Base-by-base conservation (phyloP, 2,113 vertebrate species). In the Corythornis vintsioides region DNA sequence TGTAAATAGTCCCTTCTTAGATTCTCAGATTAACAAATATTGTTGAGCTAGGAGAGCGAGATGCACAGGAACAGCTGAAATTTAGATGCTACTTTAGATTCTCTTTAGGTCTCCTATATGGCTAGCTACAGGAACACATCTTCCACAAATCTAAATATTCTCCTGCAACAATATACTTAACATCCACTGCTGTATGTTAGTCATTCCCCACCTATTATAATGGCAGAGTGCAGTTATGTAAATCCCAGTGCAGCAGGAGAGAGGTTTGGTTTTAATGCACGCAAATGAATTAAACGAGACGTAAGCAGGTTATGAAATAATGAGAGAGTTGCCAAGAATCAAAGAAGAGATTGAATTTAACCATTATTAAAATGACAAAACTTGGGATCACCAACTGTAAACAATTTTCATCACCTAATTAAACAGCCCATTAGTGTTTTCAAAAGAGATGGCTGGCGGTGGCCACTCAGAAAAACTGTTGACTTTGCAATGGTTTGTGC, bases 331-430 rank as follows among this genome's bases (percentile, higher is more conserved):
- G 91, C 91, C 94, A 96, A 92, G 87, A 95, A 92, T 83, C 83
- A 91, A 92, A 94, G 88, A 88, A 96, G 92, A 85, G 91, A 86
- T 59, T 94, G 91, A 96, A 97, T 97, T 96, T 96, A 97, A 93
- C 91, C 95, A 96, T 96, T 97, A 97, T 96, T 96, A 97, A 97
- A 96, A 97, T 81, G 85, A 93, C 94, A 97, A 96, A 97, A 97
- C 92, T 97, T 93, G 95, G 79, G 95, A 96, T 96, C 93, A 76
- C 87, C 84, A 71, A 96, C 95, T 96, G 96, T 97, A 97, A 97
- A 97, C 96, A 97, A 96, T 96, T 95, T 95, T 97, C 95, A 96
- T 90, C 95, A 96, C 95, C 92, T 96, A 98, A 98, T 97, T 97
- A 97, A 97, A 97, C 96, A 95, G 91, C 77, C 96, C 95, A 97